A percentile compares a stretch with the other conserved stretches of the same genome.
Evolutionary conservation across 2,797 vertebrate genomes (phyloP).

Genomic region (Bradypodion pumilum): DNA sequence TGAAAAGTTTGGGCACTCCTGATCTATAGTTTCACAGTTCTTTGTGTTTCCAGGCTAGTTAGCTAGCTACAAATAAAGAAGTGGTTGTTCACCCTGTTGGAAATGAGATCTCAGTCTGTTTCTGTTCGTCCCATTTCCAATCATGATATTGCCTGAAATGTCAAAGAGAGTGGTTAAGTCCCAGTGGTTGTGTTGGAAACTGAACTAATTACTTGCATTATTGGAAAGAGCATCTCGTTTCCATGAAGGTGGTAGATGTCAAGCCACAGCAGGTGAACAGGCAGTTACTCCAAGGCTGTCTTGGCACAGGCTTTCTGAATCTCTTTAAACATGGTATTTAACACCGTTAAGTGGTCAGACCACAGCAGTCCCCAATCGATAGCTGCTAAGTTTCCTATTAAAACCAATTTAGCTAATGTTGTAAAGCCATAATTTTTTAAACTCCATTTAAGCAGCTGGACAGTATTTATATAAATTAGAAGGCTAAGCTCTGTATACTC

Average conservation of each 20-base stretch:
- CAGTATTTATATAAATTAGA: neutral
- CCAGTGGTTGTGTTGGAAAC: neutral
- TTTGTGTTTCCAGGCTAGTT: neutral
- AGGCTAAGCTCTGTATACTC: neutral
- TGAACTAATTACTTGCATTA: neutral
- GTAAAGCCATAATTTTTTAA: neutral
- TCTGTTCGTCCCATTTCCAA: neutral
- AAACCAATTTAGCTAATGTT: neutral
- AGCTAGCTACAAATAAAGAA: conserved; percentile 4
- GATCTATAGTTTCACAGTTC: neutral
- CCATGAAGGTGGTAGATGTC: neutral
- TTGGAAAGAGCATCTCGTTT: conserved; percentile 13
- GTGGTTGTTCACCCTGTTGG: neutral
- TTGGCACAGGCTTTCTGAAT: neutral
- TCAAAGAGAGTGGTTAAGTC: neutral
- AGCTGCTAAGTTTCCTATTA: neutral
- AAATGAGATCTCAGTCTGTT: neutral
- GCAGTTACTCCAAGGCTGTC: conserved; percentile 5
- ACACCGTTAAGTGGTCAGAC: neutral
- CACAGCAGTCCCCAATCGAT: conserved; percentile 4
- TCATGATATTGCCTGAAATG: neutral
- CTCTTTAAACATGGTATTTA: neutral
- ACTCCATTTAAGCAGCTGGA: neutral
- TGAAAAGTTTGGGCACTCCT: too few species aligned
- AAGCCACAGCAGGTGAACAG: conserved; percentile 4